Evolutionary conservation across 2,888 invertebrate species (phyloP).

Genomic region (Hirtodrosophila duncani): DNA sequence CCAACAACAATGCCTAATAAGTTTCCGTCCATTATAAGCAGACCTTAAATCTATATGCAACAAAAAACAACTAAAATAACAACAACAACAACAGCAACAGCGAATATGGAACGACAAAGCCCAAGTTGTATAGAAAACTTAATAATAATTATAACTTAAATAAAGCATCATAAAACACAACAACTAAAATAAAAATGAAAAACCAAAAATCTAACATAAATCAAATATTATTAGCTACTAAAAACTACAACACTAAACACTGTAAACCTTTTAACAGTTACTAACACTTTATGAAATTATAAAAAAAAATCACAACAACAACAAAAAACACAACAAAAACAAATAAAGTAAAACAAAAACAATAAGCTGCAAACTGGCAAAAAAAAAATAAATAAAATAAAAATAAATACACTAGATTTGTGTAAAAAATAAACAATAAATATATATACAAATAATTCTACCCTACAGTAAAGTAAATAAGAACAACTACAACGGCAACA

Average conservation of each 20-base stretch:
- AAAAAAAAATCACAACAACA: too few species aligned
- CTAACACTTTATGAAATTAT: too few species aligned
- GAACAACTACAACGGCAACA: too few species aligned
- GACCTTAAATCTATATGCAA: slow-evolving; percentile 77
- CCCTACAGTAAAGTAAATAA: slow-evolving; percentile 14
- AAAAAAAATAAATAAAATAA: slow-evolving; percentile 16
- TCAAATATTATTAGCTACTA: slow-evolving; percentile 58
- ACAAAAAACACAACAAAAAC: slow-evolving; percentile 38
- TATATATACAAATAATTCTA: slow-evolving; percentile 37
- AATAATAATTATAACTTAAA: slow-evolving; percentile 23
- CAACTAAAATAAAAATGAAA: slow-evolving; percentile 21
- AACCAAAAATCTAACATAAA: slow-evolving; percentile 36
- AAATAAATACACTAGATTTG: slow-evolving; percentile 18
- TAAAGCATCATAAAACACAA: slow-evolving; percentile 19
- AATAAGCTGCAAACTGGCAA: slow-evolving; percentile 48
- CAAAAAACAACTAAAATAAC: slow-evolving; percentile 22
- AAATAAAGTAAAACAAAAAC: slow-evolving; percentile 45
- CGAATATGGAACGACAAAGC: slow-evolving; percentile 42
- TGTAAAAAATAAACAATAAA: slow-evolving; percentile 49
- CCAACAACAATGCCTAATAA: slow-evolving; percentile 75
- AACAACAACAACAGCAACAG: slow-evolving; percentile 28
- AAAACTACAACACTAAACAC: slow-evolving; percentile 31
- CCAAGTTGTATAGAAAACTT: slow-evolving; percentile 41
- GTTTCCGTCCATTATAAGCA: slow-evolving; percentile 79
- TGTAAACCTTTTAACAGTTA: slow-evolving; percentile 73